A percentile compares a stretch with the other conserved stretches of the same genome.
Evolutionary conservation across 2,888 invertebrate genomes (phyloP).

Genomic region (Lissocephala sabroskyi): DNA sequence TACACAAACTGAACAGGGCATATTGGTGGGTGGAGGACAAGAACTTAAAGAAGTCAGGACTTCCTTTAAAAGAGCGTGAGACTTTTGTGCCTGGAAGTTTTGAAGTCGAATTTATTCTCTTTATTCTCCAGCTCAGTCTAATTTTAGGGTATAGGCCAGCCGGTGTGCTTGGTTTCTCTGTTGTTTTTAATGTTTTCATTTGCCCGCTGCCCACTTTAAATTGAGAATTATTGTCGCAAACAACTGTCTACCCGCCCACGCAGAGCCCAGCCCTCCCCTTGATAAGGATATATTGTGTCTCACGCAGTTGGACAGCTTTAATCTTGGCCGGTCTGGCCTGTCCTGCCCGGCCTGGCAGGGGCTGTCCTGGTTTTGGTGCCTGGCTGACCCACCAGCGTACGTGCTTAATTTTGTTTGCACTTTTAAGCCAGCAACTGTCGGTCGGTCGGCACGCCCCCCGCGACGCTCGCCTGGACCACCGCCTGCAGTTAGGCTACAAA

Average conservation of each 20-base stretch:
- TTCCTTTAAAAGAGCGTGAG: too few relatives aligned
- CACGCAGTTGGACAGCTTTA: conserved; percentile 64
- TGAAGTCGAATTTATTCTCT: too few relatives aligned
- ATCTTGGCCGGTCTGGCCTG: conserved; percentile 8
- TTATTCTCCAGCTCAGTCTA: too few relatives aligned
- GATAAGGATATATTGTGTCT: conserved; percentile 67
- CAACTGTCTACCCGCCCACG: conserved; percentile 24
- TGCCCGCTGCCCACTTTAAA: conserved; percentile 49
- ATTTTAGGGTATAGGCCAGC: too few relatives aligned
- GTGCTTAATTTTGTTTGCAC: conserved; percentile 65
- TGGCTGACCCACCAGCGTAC: conserved; percentile 34
- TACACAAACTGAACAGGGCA: too few relatives aligned
- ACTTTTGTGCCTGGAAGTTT: too few relatives aligned
- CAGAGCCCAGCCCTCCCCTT: conserved; percentile 22
- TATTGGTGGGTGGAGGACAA: too few relatives aligned
- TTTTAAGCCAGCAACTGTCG: conserved; percentile 65
- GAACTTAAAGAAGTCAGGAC: too few relatives aligned
- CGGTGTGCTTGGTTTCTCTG: conserved; percentile 5
- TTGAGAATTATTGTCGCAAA: conserved; percentile 66
- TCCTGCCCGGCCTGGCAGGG: background rate
- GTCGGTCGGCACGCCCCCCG: too few relatives aligned
- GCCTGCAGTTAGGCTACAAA: conserved; percentile 64
- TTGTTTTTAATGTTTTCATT: conserved; percentile 37
- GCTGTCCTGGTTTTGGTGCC: background rate
- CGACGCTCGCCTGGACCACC: conserved; percentile 14